Percentiles rank a stretch among this genome's conserved stretches.
Conservation (phyloP, 2,797 vertebrate genomes). For the Cuculus canorus region DNA sequence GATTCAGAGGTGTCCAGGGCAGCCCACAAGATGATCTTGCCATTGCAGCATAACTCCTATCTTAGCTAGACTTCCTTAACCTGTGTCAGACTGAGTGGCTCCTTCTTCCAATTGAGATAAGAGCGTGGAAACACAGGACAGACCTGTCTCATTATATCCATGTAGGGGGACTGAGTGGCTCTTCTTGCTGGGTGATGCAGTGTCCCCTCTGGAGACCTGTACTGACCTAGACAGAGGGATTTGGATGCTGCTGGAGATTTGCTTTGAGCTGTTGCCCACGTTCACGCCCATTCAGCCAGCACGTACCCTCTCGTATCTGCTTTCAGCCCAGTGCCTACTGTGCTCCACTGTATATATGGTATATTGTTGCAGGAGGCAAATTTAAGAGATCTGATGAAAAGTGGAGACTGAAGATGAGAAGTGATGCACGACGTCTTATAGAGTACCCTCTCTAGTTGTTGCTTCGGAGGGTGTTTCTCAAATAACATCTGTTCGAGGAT, state of each 20-base stretch:
- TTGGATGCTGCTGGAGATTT: not conserved
- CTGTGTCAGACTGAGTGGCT: not conserved
- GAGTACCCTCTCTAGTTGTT: not conserved
- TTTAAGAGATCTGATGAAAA: not conserved
- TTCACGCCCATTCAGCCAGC: not conserved
- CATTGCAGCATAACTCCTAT: accelerated
- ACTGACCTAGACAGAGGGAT: not conserved
- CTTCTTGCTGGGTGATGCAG: not conserved
- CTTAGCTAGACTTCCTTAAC: not conserved
- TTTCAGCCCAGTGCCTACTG: accelerated
- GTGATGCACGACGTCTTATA: not conserved
- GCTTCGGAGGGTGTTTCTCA: not conserved
- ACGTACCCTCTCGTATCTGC: accelerated
- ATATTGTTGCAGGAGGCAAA: not conserved
- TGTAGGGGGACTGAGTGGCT: accelerated
- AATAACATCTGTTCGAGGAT: not conserved
- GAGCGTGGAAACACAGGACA: not conserved
- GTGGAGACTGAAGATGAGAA: not conserved
- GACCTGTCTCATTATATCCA: not conserved
- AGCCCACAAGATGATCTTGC: not conserved
- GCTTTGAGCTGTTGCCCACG: not conserved
- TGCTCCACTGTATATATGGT: accelerated
- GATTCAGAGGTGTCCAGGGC: not conserved
- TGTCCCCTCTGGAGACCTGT: not conserved
- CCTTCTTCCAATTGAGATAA: accelerated